Evolutionary conservation across 2,888 invertebrate species (phyloP).

Genomic region (Kuschelorhynchus macadamiae): DNA sequence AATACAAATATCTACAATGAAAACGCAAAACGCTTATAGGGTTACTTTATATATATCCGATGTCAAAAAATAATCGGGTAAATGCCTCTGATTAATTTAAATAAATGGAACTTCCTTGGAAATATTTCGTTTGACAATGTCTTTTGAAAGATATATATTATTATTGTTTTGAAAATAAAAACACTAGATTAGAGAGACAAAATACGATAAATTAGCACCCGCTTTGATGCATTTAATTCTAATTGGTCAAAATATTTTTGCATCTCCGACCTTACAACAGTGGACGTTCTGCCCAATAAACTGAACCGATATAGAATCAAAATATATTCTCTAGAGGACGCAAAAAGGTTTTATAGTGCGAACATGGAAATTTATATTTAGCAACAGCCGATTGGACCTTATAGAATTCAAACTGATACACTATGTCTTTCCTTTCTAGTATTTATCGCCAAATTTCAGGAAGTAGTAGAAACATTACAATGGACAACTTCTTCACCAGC

Average conservation of each 20-base stretch:
- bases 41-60: constrained; percentile 13
- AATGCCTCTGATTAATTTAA: constrained; percentile 16
- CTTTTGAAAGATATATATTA: neutral
- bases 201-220: no score
- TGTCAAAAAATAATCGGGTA: neutral
- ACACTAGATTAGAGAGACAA: no score
- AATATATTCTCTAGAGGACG: constrained; percentile 1
- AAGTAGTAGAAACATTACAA: neutral
- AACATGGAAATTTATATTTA: neutral
- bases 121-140: constrained; percentile 12
- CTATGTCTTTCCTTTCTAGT: neutral
- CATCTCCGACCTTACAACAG: neutral
- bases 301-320: neutral
- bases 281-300: no score
- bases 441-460: constrained; percentile 1
- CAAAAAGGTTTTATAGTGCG: neutral
- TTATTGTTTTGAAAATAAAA: neutral
- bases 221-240: no score
- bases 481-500: constrained; percentile 18
- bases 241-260: neutral
- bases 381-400: neutral
- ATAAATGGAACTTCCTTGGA: constrained; percentile 4
- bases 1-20: neutral
- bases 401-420: neutral
- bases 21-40: constrained; percentile 2